Base-by-base conservation (phyloP, 1,140 invertebrate species). In the Schlechtendalia chinensis region DNA sequence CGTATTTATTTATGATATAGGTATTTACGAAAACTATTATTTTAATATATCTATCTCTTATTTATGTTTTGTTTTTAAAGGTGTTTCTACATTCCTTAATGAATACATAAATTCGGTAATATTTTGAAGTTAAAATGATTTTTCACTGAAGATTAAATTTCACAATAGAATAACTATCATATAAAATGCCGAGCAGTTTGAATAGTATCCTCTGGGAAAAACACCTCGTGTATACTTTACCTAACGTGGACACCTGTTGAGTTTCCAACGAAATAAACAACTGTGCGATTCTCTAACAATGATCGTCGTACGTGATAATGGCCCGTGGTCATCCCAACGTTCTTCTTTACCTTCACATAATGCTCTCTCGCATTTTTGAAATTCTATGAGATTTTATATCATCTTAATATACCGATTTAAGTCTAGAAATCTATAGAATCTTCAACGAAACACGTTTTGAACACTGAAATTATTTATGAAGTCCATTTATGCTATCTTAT, bases 221-320 rank as follows among this genome's bases (percentile, higher is more conserved):
- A 54, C 50, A 32, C 69, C 3, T 72, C 47, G 2, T 53, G 14
- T 47, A 50, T 69, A 19, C 47, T 11, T 10, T 19, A 53, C 10
- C 24, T n/a, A 54, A 72, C 17, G 16, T 29, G 47, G 67, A 53
- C 69, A 72, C 69, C 47, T 72, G 69, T 72, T 54, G 69, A 54
- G 69, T 54, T 54, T 54, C 17, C 17, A 72, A 72, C 22, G 5
- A 72, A 72, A 54, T 54, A 54, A 50, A 29, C 47, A 29, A 53
- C 17, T 8, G 17, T 72, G 24, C 47, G 17, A 72, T 50, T 69
- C 47, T 14, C 19, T 50, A 50, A 69, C 39, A 50, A 69, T 72
- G 16, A 29, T 54, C 24, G 47, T 67, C n/a, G 39, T 72, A 72
- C 67, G 47, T 27, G 47, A 50, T 29, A 71, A 50, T 39, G 12